Conservation (phyloP, 2,113 vertebrate genomes). For the Sapajus apella region DNA sequence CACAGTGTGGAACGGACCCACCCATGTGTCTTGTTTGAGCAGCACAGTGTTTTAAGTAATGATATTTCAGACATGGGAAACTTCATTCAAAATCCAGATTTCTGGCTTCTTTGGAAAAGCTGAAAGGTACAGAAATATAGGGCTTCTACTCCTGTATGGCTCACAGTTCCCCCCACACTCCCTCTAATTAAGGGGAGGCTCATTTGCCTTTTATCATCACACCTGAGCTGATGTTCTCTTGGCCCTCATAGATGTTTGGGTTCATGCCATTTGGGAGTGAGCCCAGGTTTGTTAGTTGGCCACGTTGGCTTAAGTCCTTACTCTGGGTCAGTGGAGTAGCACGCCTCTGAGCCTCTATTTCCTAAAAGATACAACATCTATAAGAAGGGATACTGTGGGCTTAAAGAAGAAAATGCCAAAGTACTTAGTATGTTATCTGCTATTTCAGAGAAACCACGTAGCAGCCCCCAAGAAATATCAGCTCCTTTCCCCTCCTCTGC, state of each 20-base stretch:
- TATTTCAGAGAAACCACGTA: neutral
- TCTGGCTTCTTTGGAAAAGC: neutral
- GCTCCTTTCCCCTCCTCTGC: neutral
- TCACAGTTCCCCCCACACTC: rapidly evolving
- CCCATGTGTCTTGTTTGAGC: neutral
- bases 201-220: too few relatives aligned
- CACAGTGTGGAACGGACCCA: neutral
- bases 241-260: neutral
- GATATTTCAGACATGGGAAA: neutral
- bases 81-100: neutral
- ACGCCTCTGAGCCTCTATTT: neutral
- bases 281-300: neutral
- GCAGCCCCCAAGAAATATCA: neutral
- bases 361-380: neutral
- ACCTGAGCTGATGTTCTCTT: neutral
- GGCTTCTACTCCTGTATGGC: neutral
- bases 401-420: neutral
- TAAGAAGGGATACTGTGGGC: neutral
- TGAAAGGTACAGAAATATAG: neutral
- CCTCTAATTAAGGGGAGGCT: neutral
- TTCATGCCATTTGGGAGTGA: neutral
- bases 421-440: neutral
- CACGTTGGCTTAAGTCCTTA: neutral
- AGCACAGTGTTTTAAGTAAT: neutral
- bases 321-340: neutral